Base-by-base conservation (phyloP, 2,113 vertebrate genomes). In the Ictalurus furcatus region DNA sequence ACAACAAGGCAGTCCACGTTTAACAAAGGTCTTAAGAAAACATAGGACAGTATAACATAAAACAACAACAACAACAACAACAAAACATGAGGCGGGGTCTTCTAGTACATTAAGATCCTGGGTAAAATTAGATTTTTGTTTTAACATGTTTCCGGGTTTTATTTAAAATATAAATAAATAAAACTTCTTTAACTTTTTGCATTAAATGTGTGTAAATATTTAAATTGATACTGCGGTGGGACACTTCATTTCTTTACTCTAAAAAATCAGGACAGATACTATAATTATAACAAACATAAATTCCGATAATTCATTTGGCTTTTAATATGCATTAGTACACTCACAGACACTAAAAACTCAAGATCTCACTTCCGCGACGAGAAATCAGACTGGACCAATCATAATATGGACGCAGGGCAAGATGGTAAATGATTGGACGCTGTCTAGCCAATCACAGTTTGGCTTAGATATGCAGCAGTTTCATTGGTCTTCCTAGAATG, bases 391-490 rank as follows among this genome's bases (percentile, higher is more conserved):
- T 8, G 2, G 48, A 79, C 67, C 19, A 85, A 85, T 76, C 58
- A 30, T 30, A 48, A 63, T 14, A 1, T 23, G 56, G 54, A 34
- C 21, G 0, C 37, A 13, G 9, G 1, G 40, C 8, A 63, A 79
- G 9, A 23, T 0, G 4, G 56, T 48, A 44, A 30, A 14, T n/a
- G 28, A 87, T 40, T 69, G 63, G 28, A 34, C 52, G 7, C 6
- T 37, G 40, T 73, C 23, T 9, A 85, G 63, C 85, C 88, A 82
- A 82, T 89, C 82, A 87, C 1, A 30, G 6, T 48, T 73, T 44
- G 25, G 4, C 12, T 61, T 28, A 52, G 23, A 76, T 54, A 16
- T 37, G 30, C 19, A 37, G 71, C 85, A 14, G 0, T 69, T 71
- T 63, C 11, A 91, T 89, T 91, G 85, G 90, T 56, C 16, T 0